Evolutionary conservation across 2,113 vertebrate genomes (phyloP), one percentile per base, ranked within the genome.

Genomic region (Carassius auratus): DNA sequence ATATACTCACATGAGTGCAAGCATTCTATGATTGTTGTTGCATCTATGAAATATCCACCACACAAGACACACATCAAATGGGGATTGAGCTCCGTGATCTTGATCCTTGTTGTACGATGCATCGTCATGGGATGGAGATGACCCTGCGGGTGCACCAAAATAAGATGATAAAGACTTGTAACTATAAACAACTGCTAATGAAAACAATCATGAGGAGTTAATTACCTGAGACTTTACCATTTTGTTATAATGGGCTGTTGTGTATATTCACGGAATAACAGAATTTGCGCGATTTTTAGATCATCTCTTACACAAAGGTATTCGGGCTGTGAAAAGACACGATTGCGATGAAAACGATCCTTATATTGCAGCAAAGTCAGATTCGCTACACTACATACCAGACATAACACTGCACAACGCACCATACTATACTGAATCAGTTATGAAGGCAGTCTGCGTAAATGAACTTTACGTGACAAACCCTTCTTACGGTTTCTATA

Each of bases 61-160:
- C 98, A 99, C 86, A 99, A 95, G 77, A 99, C 98, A 91, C 98
- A 99, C 96, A 99, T 99, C 88, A 99, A 95, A 91, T 99, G 98
- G 57, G 98, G 98, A 90, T 99, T 99, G 81, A 99, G 96, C 94
- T 99, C 98, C 0, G 98, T 99, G 83, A 99, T 99, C 96, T 99
- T 99, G 95, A 99, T 98, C 92, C 97, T 96, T 89, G 98, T 99
- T 57, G 98, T 99, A 90, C 98, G 97, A 94, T 99, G 98, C 98
- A 99, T 99, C 93, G 93, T 93, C 85, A 91, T 88, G 89, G 87
- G 64, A 81, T 89, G 77, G 86, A 88, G 90, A 78, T 88, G 88
- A 90, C 93, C 57, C 85, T 89, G 66, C 68, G 73, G 14, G 17
- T 15, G 64, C 26, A 73, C 59, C 1, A 73, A 38, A 36, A 73